Conservation (phyloP, 1,140 invertebrate species). For the Vanessa tameamea region DNA sequence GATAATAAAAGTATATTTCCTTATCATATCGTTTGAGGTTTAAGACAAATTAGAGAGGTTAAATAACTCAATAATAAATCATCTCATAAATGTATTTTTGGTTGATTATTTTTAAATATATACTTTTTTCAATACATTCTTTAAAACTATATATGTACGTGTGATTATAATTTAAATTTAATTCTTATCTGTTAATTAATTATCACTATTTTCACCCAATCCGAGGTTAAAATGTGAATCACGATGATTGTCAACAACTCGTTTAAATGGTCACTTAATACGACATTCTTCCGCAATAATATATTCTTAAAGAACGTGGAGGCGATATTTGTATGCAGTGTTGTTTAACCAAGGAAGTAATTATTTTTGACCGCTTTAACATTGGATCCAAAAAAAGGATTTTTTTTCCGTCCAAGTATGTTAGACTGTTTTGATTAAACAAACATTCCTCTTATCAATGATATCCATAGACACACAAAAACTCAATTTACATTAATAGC, state of each 20-base stretch:
- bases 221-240: constrained; percentile 57
- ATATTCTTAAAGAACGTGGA: constrained; percentile 40
- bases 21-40: too few relatives aligned
- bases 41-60: too few relatives aligned
- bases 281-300: constrained; percentile 55
- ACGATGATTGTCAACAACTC: constrained; percentile 53
- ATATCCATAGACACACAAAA: constrained; percentile 35
- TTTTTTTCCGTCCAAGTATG: constrained; percentile 30
- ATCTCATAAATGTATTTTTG: too few relatives aligned
- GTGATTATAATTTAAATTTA: not conserved
- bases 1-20: too few relatives aligned
- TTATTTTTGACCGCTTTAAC: constrained; percentile 50
- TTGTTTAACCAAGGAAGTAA: constrained; percentile 48
- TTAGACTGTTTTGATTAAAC: constrained; percentile 34
- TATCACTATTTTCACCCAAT: constrained; percentile 39
- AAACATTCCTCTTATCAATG: constrained; percentile 29
- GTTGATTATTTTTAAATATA: too few relatives aligned
- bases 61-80: too few relatives aligned
- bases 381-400: constrained; percentile 34
- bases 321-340: constrained; percentile 35
- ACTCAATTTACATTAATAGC: constrained; percentile 26
- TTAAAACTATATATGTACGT: not conserved
- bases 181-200: constrained; percentile 11
- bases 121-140: not conserved
- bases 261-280: constrained; percentile 63